Percentiles rank a stretch among this genome's conserved stretches.
phyloP scores from a whole-genome alignment of 2,888 invertebrate genomes.

The Athripsodes cinereus region DNA sequence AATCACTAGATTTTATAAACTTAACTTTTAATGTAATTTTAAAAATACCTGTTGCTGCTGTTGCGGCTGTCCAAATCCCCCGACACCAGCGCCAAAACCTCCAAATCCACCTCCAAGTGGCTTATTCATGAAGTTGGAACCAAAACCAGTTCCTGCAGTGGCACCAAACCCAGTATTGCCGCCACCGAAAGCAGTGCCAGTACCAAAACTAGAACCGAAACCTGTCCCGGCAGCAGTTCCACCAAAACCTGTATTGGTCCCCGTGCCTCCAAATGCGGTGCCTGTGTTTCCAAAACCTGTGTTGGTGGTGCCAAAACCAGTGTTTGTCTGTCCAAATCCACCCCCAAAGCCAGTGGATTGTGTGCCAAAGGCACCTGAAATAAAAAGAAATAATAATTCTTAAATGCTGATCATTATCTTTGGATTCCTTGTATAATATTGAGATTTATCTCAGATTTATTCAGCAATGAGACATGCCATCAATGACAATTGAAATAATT shows the following conservation, averaged over 20 bases:
- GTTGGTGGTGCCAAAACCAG: conserved; percentile 37
- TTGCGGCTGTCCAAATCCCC: conserved; percentile 47
- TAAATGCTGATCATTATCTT: too few relatives aligned
- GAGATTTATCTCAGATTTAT: too few relatives aligned
- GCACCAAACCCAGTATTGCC: conserved; percentile 11
- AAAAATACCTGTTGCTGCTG: conserved; percentile 36
- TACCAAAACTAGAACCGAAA: conserved; percentile 28
- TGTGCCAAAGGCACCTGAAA: conserved; percentile 22
- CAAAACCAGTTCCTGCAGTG: conserved; percentile 12
- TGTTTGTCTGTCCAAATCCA: conserved; percentile 29
- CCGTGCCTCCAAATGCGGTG: conserved; percentile 33
- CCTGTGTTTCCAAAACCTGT: conserved; percentile 19
- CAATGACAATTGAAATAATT: too few relatives aligned
- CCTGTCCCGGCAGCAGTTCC: conserved; percentile 36
- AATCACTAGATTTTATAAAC: too few relatives aligned
- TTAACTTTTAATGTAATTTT: too few relatives aligned
- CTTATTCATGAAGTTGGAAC: conserved; percentile 14
- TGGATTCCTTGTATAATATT: too few relatives aligned
- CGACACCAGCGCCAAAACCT: conserved; percentile 45
- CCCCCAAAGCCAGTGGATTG: conserved; percentile 29
- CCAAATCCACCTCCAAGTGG: conserved; percentile 38
- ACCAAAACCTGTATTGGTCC: conserved; percentile 32
- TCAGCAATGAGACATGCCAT: too few relatives aligned
- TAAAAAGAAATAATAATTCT: too few relatives aligned
- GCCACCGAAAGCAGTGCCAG: conserved; percentile 17